Evolutionary conservation across 2,113 vertebrate species (phyloP).

Genomic region (Mesembrinibis cayennensis): DNA sequence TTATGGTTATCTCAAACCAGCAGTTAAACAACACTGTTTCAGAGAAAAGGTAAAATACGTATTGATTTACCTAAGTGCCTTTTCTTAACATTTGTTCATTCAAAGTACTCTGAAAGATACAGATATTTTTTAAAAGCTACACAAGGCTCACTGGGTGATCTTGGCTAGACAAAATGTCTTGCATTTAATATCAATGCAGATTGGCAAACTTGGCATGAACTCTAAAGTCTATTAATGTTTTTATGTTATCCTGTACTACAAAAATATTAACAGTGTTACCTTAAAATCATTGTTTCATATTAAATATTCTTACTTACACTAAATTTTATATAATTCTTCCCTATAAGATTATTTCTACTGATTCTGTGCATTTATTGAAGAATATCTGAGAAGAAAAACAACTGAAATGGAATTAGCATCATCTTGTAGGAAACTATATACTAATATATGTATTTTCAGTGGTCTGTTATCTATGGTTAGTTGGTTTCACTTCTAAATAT

Average conservation of each 20-base stretch:
- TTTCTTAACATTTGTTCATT: not conserved
- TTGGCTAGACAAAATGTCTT: not conserved
- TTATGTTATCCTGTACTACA: not conserved
- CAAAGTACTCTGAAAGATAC: not conserved
- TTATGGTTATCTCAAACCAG: not conserved
- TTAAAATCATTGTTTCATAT: not conserved
- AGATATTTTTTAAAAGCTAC: not conserved
- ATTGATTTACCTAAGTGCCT: conserved; percentile 2
- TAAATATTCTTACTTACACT: not conserved
- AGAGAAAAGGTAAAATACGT: not conserved
- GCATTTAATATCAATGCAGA: not conserved
- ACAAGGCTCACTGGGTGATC: not conserved
- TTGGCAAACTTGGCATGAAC: not conserved
- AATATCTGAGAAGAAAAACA: not conserved
- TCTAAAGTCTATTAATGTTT: not conserved
- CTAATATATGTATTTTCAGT: not conserved
- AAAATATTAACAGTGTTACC: not conserved
- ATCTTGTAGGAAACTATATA: not conserved
- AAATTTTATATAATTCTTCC: not conserved
- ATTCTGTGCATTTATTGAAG: not conserved
- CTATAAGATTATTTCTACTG: not conserved
- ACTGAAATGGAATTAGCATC: not conserved
- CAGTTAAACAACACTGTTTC: not conserved
- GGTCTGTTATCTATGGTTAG: not conserved
- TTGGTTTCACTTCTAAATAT: not conserved